phyloP scores from a whole-genome alignment of 1,140 invertebrate species.

The Ceratina calcarata region DNA sequence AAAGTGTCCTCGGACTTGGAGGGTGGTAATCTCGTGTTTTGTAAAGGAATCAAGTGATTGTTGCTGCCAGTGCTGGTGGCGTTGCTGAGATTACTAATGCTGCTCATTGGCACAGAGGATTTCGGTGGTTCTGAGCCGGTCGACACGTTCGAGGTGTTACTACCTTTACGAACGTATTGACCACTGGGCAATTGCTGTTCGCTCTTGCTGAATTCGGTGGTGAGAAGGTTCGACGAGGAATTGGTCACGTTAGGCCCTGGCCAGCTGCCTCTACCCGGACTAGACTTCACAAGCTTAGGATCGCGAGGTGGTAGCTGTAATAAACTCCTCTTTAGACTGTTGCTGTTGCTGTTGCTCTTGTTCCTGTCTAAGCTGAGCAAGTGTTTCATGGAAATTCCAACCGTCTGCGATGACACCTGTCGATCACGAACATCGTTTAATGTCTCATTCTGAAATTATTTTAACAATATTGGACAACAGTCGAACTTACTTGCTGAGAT shows the following conservation, averaged over 20 bases:
- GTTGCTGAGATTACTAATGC: slow-evolving; percentile 57
- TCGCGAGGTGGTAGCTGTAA: slow-evolving; percentile 87
- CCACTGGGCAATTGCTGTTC: slow-evolving; percentile 86
- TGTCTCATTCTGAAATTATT: too few species aligned
- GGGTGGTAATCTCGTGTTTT: slow-evolving; percentile 82
- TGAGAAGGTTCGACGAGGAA: slow-evolving; percentile 80
- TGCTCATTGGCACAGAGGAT: slow-evolving; percentile 49
- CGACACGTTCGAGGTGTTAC: slow-evolving; percentile 73
- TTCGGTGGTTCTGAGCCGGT: slow-evolving; percentile 69
- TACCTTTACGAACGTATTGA: slow-evolving; percentile 72
- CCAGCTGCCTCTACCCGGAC: slow-evolving; percentile 89
- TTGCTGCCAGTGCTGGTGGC: slow-evolving; percentile 77
- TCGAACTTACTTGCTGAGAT: slow-evolving; percentile 67
- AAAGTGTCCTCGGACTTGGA: slow-evolving; percentile 89
- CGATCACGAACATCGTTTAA: not conserved
- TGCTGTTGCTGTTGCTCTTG: slow-evolving; percentile 73
- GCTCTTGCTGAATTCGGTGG: slow-evolving; percentile 89
- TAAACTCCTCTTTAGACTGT: slow-evolving; percentile 81
- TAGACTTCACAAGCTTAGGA: slow-evolving; percentile 87
- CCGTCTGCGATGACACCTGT: slow-evolving; percentile 55
- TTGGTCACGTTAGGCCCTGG: slow-evolving; percentile 87
- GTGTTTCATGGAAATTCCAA: slow-evolving; percentile 77
- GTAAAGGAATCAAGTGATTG: slow-evolving; percentile 65
- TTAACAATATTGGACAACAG: not conserved
- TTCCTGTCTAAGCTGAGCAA: slow-evolving; percentile 76